These are phyloP conservation scores for Megaustenia siamemsis DNA, from an alignment of 2,888 invertebrate genomes.

Conservation along the genomic window DNA sequence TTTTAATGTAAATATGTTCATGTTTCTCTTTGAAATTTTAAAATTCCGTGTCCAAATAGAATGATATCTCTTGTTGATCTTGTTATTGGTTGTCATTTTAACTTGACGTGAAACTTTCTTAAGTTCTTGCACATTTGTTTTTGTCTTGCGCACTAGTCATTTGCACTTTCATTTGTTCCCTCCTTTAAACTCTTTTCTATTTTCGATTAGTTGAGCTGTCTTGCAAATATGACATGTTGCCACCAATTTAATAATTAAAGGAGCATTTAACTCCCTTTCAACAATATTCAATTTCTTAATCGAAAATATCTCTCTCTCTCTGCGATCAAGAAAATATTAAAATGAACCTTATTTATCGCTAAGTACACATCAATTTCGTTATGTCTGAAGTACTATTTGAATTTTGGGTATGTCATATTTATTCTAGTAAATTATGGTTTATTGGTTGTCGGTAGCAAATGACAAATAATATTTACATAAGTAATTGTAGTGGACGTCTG, in stretches of 20 bases:
- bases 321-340: too few species aligned
- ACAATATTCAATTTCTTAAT: too few species aligned
- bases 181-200: background rate
- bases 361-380: too few species aligned
- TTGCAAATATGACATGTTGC: background rate
- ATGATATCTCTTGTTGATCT: constrained; percentile 6
- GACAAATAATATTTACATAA: too few species aligned
- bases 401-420: too few species aligned
- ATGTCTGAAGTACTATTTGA: too few species aligned
- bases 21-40: background rate
- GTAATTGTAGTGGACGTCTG: too few species aligned
- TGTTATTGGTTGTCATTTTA: background rate
- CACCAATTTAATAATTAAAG: background rate
- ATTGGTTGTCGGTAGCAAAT: too few species aligned
- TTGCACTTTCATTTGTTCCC: background rate
- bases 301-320: too few species aligned
- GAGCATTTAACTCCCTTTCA: too few species aligned
- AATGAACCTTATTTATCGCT: too few species aligned
- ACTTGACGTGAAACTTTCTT: background rate
- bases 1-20: background rate
- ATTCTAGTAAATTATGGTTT: too few species aligned
- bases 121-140: background rate
- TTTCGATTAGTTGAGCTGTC: background rate
- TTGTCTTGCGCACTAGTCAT: background rate
- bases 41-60: background rate